Base-by-base conservation (phyloP, 2,797 vertebrate genomes). In the Gymnothorax javanicus region DNA sequence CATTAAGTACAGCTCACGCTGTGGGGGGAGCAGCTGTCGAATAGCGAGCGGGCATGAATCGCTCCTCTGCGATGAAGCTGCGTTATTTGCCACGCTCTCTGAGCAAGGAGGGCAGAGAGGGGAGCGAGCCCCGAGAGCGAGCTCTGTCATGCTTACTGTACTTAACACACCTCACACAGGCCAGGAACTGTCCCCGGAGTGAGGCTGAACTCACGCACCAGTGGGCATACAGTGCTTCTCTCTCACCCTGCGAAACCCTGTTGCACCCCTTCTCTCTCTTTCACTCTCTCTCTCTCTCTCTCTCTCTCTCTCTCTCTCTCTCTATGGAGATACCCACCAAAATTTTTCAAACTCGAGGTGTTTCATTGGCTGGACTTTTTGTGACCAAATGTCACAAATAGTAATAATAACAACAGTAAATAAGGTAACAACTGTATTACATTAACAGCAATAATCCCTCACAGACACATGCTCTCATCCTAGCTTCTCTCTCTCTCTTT, bases 11-110 rank as follows among this genome's bases (percentile, higher is more conserved):
- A 83, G 82, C 90, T 89, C 88, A 88, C 71, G 88, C 82, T 89
- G 87, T 69, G 91, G 90, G 86, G 87, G 85, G 90, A 90, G 89
- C 91, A 90, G 90, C 92, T 92, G 90, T 92, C 88, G 88, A 87
- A 77, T 85, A 77, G 88, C 64, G 89, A 56, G 69, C 73, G 57
- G 75, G 52, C 27, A 77, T 75, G 87, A 87, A 57, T 81, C 43
- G 56, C 33, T 58, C 23, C 54, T 27, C 56, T 59, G 56, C 43
- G 54, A 69, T 82, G n/a, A 83, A 83, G 71, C n/a, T 17, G 33
- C 33, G 57, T 83, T 71, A 82, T 58, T 67, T 64, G 25, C 56
- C 27, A 20, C 81, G 23, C 71, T 52, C 62, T 71, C 84, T 62
- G n/a, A 88, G 64, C 84, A 57, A n/a, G 71, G 57, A 77, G 23